These are phyloP conservation scores for Aphelenchoides bicaudatus DNA, from an alignment of 2,888 invertebrate species.

Conservation along the genomic window DNA sequence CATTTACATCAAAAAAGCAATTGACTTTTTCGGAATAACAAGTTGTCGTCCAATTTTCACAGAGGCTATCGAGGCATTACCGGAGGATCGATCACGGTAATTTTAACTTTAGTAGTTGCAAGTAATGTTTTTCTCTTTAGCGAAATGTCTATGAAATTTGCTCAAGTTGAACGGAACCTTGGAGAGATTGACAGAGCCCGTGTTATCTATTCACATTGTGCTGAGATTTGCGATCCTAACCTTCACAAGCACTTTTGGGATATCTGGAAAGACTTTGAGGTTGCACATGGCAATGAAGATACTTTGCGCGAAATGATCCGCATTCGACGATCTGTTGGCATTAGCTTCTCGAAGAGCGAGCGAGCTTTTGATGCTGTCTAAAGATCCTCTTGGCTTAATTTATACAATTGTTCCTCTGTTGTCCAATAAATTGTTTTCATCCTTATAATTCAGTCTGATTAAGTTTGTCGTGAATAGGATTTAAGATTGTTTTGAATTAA, in stretches of 20 bases:
- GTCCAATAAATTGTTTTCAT: neutral
- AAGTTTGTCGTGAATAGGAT: neutral
- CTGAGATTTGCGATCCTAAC: constrained; percentile 94
- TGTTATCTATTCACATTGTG: constrained; percentile 93
- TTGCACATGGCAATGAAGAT: constrained; percentile 96
- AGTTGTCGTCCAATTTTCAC: constrained; percentile 95
- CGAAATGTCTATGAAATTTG: constrained; percentile 81
- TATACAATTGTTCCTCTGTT: neutral
- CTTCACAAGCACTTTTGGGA: constrained; percentile 89
- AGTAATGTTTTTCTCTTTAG: constrained; percentile 7
- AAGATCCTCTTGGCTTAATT: neutral
- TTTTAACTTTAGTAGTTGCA: neutral
- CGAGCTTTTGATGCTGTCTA: no score
- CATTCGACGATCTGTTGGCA: constrained; percentile 48
- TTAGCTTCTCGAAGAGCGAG: no score
- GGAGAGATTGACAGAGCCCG: constrained; percentile 96
- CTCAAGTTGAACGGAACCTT: constrained; percentile 94
- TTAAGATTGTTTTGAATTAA: neutral
- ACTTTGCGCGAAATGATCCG: constrained; percentile 94
- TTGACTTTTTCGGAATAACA: constrained; percentile 93
- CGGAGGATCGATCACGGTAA: constrained; percentile 76
- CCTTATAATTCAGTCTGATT: neutral
- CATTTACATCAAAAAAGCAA: constrained; percentile 94
- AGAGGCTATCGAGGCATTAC: constrained; percentile 87
- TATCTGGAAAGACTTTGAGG: constrained; percentile 98